Evolutionary conservation across 2,797 vertebrate genomes (phyloP), one percentile per base, ranked within the genome.

Genomic region (Florisuga fusca): DNA sequence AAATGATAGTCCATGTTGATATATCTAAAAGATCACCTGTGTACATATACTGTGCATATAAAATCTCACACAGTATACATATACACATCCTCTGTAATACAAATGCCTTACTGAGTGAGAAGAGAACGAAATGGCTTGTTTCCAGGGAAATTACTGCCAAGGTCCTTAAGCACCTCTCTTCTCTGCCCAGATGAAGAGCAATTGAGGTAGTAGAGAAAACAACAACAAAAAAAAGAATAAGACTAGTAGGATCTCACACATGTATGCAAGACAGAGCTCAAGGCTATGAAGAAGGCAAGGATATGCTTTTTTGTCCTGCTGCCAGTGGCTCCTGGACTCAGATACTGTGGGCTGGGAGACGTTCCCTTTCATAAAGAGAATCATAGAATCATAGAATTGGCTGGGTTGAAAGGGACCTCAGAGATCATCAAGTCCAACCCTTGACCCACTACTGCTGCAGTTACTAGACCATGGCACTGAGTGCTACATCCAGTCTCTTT

Each of bases 81-180:
- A 3, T 53, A 31, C 10, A 66, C 10, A 21, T 50, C 71, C 5
- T 48, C 51, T 75, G 15, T 15, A 66, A 66, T 7, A 59, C 9
- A 1, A 48, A 53, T 51, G 18, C 34, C 12, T 48, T 59, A 36
- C 11, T 69, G 12, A 29, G 26, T 27, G 15, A 89, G 71, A 76
- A 84, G n/a, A 41, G 14, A 84, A 59, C 9, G 25, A 26, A 81
- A 71, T 18, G 58, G 9, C 31, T 77, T 77, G 36, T 80, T 87
- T 85, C 45, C 87, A 92, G 8, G 48, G 64, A 91, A 84, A 90
- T 87, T 80, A 76, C 17, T 89, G 20, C 48, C 71, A 61, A 79
- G 8, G 22, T 58, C 36, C 66, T 78, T 63, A 87, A 73, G 25
- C 41, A 80, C 20, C 36, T 41, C 45, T 36, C 25, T 73, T 12